Base-by-base conservation (phyloP, 2,888 invertebrate genomes). In the Labia minor region DNA sequence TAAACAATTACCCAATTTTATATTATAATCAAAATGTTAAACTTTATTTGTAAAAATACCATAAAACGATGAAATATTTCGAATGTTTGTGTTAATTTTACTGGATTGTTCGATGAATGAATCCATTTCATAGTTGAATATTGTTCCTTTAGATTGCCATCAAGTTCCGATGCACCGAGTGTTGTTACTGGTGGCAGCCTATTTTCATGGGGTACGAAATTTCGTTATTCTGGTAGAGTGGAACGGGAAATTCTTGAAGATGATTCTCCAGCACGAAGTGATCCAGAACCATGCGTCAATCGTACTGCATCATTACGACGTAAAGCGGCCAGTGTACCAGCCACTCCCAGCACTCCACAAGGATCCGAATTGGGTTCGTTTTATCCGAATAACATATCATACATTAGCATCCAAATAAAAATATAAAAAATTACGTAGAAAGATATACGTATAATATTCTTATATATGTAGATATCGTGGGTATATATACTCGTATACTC, bases 191-290 rank as follows among this genome's bases (percentile, higher is more conserved):
- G 95, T 65, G 94, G 94, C 64, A 92, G 93, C 64, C 85, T 95
- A 74, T 95, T 95, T 80, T 93, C 93, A 20, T 90, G 92, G 87
- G 94, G 95, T 68, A 93, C 94, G 26, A 94, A 94, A 80, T 95
- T 95, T 78, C 89, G 91, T 74, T 95, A 95, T 80, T 87, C 76
- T 74, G 95, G 95, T 0, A 84, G 95, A 72, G 95, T 95, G 63
- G 95, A 95, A 80, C 84, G 88, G 62, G 95, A 95, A 81, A 92
- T 95, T 69, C 81, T 94, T 68, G 91, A 91, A 76, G 88, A 93
- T 74, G 85, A 86, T 73, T 87, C 87, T 63, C 78, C 79, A 21
- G 74, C 78, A 64, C 74, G 78, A 62, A 70, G 80, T 77, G 75
- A 84, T 77, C 71, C 77, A 78, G 73, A 81, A 76, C 85, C 83